Base-by-base conservation (phyloP, 2,113 vertebrate genomes). In the Cricetomys ansorgei region DNA sequence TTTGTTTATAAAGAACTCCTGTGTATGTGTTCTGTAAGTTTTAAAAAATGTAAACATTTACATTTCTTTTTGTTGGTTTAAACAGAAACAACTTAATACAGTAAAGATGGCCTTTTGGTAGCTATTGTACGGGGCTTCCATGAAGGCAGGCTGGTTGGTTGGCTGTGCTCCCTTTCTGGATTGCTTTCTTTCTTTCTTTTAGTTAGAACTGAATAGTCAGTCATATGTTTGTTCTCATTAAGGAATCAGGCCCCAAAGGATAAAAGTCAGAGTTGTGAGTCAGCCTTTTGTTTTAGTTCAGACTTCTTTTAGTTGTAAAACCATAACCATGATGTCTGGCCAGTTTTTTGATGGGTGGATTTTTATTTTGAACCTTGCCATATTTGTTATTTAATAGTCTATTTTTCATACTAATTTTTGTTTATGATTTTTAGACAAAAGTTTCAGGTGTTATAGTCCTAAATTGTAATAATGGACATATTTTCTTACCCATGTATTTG, bases 41-140 rank as follows among this genome's bases (percentile, higher is more conserved):
- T 45, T 64, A 1, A 45, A 45, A 84, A 84, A 6, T 29, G 5
- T 64, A 4, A 31, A 45, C 16, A 64, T 45, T 84, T 64, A 40
- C 7, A 27, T 21, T 59, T 19, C 48, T 97, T 89, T 94, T 45
- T 92, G 25, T n/a, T 96, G 3, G 34, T 86, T 95, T 92, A 85
- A 88, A 65, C 48, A 93, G 37, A 67, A 90, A 43, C 15, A 76
- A 62, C 13, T 92, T 40, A 21, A 31, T 69, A n/a, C 67, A 21
- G 62, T 70, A 55, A 84, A 64, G 57, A 48, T 85, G 9, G 23
- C 62, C 45, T 95, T 86, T 77, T 15, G 53, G 76, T 48, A 86
- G 50, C 23, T 85, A 7, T 95, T 53, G 8, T 29, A 88, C 5
- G 31, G 8, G 65, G 45, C 75, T 96, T 96, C 93, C 16, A 77